Percentiles rank a stretch among this genome's conserved stretches.
phyloP scores from a whole-genome alignment of 2,797 vertebrate species.

The Sciurus vulgaris region DNA sequence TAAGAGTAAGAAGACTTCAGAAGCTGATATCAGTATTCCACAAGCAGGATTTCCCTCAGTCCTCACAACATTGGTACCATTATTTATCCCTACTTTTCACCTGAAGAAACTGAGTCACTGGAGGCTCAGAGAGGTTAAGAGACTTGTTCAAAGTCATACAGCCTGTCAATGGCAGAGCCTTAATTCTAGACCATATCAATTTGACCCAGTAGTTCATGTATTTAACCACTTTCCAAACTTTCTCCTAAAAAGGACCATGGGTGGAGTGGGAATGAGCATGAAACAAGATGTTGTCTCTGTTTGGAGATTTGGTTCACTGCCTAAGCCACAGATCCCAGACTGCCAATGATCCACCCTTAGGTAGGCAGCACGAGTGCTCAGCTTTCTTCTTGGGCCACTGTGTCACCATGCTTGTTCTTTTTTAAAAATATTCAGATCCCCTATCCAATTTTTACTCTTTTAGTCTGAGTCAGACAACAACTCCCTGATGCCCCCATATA shows the following conservation, averaged over 20 bases:
- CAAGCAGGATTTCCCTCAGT: not conserved
- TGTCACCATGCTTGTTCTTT: not conserved
- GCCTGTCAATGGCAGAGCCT: not conserved
- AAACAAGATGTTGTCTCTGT: not conserved
- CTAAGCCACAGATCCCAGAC: not conserved
- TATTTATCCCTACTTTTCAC: conserved; percentile 14
- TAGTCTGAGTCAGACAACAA: not conserved
- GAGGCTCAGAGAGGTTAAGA: conserved; percentile 12
- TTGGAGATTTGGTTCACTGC: conserved; percentile 23
- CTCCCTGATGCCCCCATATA: not conserved
- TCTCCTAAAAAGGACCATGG: not conserved
- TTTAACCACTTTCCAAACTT: conserved; percentile 12
- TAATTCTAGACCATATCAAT: not conserved
- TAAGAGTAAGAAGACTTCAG: conserved; percentile 1
- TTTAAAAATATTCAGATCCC: not conserved
- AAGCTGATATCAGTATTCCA: not conserved
- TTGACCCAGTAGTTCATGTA: not conserved
- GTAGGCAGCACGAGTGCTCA: not conserved
- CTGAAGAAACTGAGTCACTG: conserved; percentile 16
- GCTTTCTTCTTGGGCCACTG: not conserved
- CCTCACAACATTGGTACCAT: not conserved
- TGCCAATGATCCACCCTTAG: not conserved
- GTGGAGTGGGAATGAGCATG: not conserved
- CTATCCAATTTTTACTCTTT: not conserved
- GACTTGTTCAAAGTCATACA: conserved; percentile 23